Evolutionary conservation across 1,140 invertebrate genomes (phyloP).

Genomic region (Lasioglossum albipes): DNA sequence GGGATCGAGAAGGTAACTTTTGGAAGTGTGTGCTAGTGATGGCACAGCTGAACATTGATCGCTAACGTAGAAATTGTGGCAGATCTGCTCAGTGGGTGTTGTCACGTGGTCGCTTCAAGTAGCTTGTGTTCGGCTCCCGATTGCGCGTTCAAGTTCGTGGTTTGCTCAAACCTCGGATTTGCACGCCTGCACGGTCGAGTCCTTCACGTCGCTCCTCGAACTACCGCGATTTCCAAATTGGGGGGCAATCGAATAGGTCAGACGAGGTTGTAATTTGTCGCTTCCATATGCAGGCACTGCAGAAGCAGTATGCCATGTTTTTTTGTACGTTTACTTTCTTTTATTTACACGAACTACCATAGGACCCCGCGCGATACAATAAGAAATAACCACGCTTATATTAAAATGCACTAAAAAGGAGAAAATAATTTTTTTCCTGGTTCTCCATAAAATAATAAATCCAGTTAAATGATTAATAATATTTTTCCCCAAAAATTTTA

Average conservation of each 20-base stretch:
- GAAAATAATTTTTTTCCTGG: too few relatives aligned
- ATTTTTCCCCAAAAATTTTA: too few relatives aligned
- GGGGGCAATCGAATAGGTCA: slow-evolving; percentile 82
- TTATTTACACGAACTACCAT: too few relatives aligned
- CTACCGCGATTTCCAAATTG: slow-evolving; percentile 84
- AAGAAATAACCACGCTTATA: too few relatives aligned
- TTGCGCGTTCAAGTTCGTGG: slow-evolving; percentile 75
- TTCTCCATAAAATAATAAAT: too few relatives aligned
- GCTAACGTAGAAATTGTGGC: slow-evolving; percentile 80
- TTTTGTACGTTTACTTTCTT: slow-evolving; percentile 51
- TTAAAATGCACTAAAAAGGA: too few relatives aligned
- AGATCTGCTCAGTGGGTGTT: slow-evolving; percentile 84
- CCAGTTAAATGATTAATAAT: too few relatives aligned
- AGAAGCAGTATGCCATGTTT: slow-evolving; percentile 81
- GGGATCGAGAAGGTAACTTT: rapidly evolving
- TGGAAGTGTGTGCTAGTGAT: slow-evolving; percentile 84
- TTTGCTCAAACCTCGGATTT: slow-evolving; percentile 68
- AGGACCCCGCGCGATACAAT: too few relatives aligned
- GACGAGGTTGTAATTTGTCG: slow-evolving; percentile 81
- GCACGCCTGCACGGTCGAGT: slow-evolving; percentile 80
- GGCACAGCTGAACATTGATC: slow-evolving; percentile 85
- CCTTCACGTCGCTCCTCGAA: slow-evolving; percentile 82
- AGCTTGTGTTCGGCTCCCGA: slow-evolving; percentile 81
- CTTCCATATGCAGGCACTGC: slow-evolving; percentile 83
- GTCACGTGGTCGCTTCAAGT: slow-evolving; percentile 83